Evolutionary conservation across 2,888 invertebrate species (phyloP), one percentile per base, ranked within the genome.

Genomic region (Trichacis sp.): DNA sequence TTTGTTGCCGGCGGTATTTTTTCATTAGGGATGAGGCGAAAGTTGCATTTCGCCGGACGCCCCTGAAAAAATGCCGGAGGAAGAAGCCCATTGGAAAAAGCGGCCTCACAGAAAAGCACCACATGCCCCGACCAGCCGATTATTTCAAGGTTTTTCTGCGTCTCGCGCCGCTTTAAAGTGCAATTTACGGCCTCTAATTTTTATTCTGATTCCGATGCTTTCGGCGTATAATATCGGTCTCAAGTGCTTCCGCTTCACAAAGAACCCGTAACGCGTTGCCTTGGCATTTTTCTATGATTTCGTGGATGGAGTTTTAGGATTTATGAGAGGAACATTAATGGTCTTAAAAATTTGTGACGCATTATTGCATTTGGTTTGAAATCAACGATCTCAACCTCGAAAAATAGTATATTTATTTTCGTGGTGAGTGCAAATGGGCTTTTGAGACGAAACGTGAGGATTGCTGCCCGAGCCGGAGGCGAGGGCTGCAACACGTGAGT

Each of bases 161-260:
- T 29, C 24, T 14, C 49, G 36, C 48, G 36, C 46, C 30, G n/a
- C 24, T 48, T 24, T 42, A 36, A 45, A 60, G 45, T 54, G 49
- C 14, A 18, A 24, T 18, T n/a, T 15, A 48, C 30, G 4, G 11
- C 12, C 30, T 40, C 58, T 53, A 36, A 63, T 53, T 63, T 63
- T 58, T 33, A 58, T 54, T 55, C 52, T 43, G 42, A 54, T 58
- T 54, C 54, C 49, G 19, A 45, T n/a, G 19, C 19, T 43, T 19
- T 33, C 33, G n/a, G 8, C 33, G 33, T n/a, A 11, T 33, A 3
- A 3, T 11, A 6, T 33, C 33, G 33, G 33, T 33, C 33, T 33
- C 33, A 33, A 33, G 33, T 33, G n/a, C 33, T 33, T 33, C 33
- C 33, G 8, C 33, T 33, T 24, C n/a, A n/a, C n/a, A n/a, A n/a